phyloP scores from a whole-genome alignment of 1,140 invertebrate species.

The Scaptomyza montana region DNA sequence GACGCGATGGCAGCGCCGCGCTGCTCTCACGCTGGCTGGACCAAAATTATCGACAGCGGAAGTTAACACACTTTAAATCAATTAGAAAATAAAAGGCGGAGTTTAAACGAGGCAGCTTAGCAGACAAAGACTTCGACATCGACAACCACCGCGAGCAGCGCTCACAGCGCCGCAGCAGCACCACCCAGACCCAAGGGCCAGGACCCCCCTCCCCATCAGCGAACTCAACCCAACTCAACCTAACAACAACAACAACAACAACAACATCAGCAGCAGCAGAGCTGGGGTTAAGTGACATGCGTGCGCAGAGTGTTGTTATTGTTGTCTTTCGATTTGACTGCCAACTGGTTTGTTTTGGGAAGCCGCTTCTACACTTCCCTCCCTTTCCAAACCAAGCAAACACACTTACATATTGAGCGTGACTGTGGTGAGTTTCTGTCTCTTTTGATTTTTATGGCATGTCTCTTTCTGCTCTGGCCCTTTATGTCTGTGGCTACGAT shows the following conservation, averaged over 20 bases:
- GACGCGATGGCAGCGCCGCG: conserved; percentile 4
- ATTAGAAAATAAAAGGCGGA: conserved; percentile 83
- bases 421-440: conserved; percentile 64
- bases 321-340: conserved; percentile 46
- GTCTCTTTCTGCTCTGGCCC: conserved; percentile 20
- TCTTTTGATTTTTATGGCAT: conserved; percentile 62
- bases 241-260: conserved; percentile 26
- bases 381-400: background rate
- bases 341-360: conserved; percentile 44
- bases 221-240: conserved; percentile 2
- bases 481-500: conserved; percentile 15
- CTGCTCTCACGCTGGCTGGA: conserved; percentile 50
- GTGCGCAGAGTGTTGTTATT: conserved; percentile 39
- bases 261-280: conserved; percentile 29
- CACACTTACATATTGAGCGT: background rate
- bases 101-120: conserved; percentile 70
- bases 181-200: conserved; percentile 28
- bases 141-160: conserved; percentile 25
- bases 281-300: conserved; percentile 43
- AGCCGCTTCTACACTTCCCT: background rate
- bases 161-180: conserved; percentile 12
- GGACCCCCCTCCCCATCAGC: background rate
- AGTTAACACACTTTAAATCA: conserved; percentile 83
- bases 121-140: conserved; percentile 42
- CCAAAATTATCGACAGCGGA: conserved; percentile 82